These are phyloP conservation scores for Aphodius sticticus DNA, from an alignment of 2,888 invertebrate genomes.

Conservation along the genomic window DNA sequence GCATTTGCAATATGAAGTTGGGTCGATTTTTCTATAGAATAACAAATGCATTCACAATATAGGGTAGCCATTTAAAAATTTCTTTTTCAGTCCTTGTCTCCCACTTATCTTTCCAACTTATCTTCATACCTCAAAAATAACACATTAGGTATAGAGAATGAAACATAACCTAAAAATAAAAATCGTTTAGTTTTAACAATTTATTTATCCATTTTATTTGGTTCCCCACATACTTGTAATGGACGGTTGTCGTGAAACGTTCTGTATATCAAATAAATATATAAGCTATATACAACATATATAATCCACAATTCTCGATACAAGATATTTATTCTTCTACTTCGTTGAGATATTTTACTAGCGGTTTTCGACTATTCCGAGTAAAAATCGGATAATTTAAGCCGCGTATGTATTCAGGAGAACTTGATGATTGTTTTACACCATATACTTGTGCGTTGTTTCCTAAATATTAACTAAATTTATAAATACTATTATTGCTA, in stretches of 20 bases:
- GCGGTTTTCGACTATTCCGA: neutral
- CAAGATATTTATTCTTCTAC: slow-evolving; percentile 24
- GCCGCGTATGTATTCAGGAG: neutral
- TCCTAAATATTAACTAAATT: neutral
- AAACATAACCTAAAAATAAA: neutral
- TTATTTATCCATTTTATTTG: neutral
- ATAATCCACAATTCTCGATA: slow-evolving; percentile 20
- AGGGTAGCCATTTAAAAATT: too few relatives aligned
- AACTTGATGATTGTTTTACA: neutral
- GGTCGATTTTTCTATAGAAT: too few relatives aligned
- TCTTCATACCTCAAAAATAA: neutral
- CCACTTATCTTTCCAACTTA: too few relatives aligned
- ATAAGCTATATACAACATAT: slow-evolving; percentile 10
- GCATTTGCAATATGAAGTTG: too few relatives aligned
- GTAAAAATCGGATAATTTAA: neutral
- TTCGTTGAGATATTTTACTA: slow-evolving; percentile 15
- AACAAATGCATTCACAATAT: too few relatives aligned
- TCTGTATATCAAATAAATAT: neutral
- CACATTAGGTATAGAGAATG: neutral
- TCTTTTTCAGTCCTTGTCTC: too few relatives aligned
- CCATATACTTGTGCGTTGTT: neutral
- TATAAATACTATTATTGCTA: neutral
- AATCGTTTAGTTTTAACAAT: neutral
- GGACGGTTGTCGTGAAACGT: neutral
- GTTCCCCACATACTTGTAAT: too few relatives aligned